phyloP scores from a whole-genome alignment of 2,888 invertebrate genomes.

The Eupithecia abbreviata region DNA sequence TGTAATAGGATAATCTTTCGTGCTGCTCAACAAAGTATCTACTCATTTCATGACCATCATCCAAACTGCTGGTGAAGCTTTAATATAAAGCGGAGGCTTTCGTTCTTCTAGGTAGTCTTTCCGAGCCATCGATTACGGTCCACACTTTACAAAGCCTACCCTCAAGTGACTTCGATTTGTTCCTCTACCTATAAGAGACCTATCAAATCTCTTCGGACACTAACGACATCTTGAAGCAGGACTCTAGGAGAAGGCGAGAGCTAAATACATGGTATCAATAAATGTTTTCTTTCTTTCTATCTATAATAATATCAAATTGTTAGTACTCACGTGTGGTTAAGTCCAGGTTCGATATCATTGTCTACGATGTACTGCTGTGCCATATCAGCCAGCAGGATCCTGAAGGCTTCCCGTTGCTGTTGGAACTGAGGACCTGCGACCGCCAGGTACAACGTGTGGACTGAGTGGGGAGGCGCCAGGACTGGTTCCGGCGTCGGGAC shows the following conservation, averaged over 20 bases:
- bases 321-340: conserved; percentile 70
- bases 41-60: conserved; percentile 70
- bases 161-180: neutral
- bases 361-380: conserved; percentile 67
- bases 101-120: no score
- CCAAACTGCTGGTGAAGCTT: conserved; percentile 53
- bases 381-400: conserved; percentile 69
- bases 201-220: neutral
- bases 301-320: neutral
- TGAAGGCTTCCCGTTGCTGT: conserved; percentile 58
- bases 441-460: conserved; percentile 62
- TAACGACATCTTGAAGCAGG: neutral
- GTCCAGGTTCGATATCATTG: conserved; percentile 62
- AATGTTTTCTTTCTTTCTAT: neutral
- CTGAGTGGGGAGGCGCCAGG: conserved; percentile 52
- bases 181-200: neutral
- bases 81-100: no score
- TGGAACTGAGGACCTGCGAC: conserved; percentile 56
- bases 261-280: neutral
- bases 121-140: no score
- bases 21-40: no score
- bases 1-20: no score
- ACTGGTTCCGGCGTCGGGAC: conserved; percentile 57
- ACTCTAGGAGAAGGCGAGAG: neutral
- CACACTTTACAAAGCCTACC: no score